phyloP scores from a whole-genome alignment of 2,888 invertebrate species.

The Barypeithes pellucidus region DNA sequence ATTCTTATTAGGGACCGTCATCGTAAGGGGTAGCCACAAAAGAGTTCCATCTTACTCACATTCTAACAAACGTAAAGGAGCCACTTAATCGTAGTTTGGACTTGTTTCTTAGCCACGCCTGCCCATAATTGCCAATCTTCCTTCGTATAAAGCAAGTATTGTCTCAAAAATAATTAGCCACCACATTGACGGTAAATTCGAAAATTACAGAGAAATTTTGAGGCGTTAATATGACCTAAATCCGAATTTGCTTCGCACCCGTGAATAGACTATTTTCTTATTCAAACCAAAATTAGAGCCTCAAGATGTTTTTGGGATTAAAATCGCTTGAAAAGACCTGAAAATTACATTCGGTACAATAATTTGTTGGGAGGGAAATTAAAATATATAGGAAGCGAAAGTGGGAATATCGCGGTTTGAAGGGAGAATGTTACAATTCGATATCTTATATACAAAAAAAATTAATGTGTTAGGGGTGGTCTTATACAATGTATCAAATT shows the following conservation, averaged over 20 bases:
- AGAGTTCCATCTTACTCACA: too few relatives aligned
- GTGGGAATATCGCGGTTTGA: not conserved
- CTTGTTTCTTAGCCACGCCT: too few relatives aligned
- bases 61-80: too few relatives aligned
- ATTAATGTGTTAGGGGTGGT: too few relatives aligned
- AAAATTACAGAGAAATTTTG: constrained; percentile 10
- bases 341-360: constrained; percentile 2
- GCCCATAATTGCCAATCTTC: constrained; percentile 2
- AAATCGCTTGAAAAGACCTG: constrained; percentile 3
- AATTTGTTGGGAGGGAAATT: constrained; percentile 1
- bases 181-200: not conserved
- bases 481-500: too few relatives aligned
- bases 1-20: too few relatives aligned
- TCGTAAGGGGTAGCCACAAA: too few relatives aligned
- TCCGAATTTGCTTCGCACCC: not conserved
- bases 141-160: not conserved
- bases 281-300: constrained; percentile 14
- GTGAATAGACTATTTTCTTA: constrained; percentile 20
- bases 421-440: too few relatives aligned
- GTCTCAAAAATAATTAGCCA: constrained; percentile 3
- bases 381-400: constrained; percentile 5
- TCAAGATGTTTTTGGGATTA: constrained; percentile 6
- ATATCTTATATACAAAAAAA: too few relatives aligned
- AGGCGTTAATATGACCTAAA: constrained; percentile 20
- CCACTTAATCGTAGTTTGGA: too few relatives aligned